Evolutionary conservation across 2,797 vertebrate species (phyloP).

Genomic region (Hemibagrus guttatus): DNA sequence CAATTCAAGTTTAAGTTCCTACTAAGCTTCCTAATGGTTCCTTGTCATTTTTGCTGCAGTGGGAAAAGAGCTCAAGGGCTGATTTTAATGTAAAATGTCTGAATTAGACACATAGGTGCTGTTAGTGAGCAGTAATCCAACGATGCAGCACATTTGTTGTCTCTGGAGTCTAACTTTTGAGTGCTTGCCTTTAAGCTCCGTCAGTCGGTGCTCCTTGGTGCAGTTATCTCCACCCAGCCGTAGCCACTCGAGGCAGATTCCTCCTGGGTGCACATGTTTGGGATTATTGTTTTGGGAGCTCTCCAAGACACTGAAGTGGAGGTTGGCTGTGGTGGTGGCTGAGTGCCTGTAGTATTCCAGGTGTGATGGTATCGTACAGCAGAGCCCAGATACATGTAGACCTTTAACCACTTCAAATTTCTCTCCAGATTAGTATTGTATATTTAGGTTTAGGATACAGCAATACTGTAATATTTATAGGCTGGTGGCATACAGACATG

Average conservation of each 20-base stretch:
- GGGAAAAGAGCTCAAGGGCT: neutral
- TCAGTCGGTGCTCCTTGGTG: neutral
- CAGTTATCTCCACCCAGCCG: slow-evolving; percentile 31
- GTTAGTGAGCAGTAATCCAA: slow-evolving; percentile 5
- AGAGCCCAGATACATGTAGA: neutral
- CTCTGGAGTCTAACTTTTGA: slow-evolving; percentile 14
- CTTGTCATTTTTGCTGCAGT: neutral
- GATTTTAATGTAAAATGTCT: neutral
- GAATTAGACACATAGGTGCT: slow-evolving; percentile 17
- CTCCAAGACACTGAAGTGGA: neutral
- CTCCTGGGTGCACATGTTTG: neutral
- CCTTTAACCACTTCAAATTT: neutral
- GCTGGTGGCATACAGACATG: too few species aligned
- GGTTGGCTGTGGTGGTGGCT: neutral
- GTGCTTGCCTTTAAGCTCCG: slow-evolving; percentile 2
- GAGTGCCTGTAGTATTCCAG: neutral
- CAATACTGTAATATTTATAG: neutral
- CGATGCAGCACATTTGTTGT: slow-evolving; percentile 14
- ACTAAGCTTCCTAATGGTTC: neutral
- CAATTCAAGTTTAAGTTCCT: neutral
- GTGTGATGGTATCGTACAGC: neutral
- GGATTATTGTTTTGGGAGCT: slow-evolving; percentile 18
- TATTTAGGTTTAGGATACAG: neutral
- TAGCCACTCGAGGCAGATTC: slow-evolving; percentile 6
- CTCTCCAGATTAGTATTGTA: neutral